Evolutionary conservation across 2,113 vertebrate genomes (phyloP), one percentile per base, ranked within the genome.

Genomic region (Morone chrysops): DNA sequence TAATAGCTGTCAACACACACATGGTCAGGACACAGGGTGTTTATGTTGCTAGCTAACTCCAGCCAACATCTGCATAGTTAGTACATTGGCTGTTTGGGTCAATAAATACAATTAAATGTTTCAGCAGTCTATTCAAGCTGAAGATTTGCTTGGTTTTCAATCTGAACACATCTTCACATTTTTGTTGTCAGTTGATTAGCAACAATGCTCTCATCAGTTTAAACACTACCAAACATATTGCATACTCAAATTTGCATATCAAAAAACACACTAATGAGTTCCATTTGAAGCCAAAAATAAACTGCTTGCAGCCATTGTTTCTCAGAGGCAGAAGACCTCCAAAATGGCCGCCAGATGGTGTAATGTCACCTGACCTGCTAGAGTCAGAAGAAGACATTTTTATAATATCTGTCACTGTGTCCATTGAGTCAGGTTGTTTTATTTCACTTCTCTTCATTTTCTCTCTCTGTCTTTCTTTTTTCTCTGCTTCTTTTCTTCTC

Each of bases 371-470:
- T 73, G 40, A 54, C 36, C 48, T 3, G 61, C 48, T 63, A 17
- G 25, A 53, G 69, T 48, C 54, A 61, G 38, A 38, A 56, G 48
- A 51, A 63, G 54, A 68, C 71, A 22, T 75, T 45, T 61, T 43
- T 13, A 14, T 48, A 8, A 60, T 4, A 57, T 74, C 69, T 47
- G 67, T 41, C 61, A 67, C 31, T 7, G 12, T 40, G 57, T 66
- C 40, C 17, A 20, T 74, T 83, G 56, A 61, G 25, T 67, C 31
- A 4, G 13, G 5, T 13, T 47, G 53, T 80, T 79, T 71, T 48
- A 73, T 85, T 73, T 77, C 61, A 54, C 72, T 57, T 61, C 9
- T 50, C 71, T 81, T 74, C 25, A 41, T 56, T 80, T 61, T 59
- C 76, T 67, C 40, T 38, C 63, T 31, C 18, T 14, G 17, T 36